Percentiles rank a stretch among this genome's conserved stretches.
Evolutionary conservation across 2,797 vertebrate species (phyloP).

Genomic region (Pseudochaenichthys georgianus): DNA sequence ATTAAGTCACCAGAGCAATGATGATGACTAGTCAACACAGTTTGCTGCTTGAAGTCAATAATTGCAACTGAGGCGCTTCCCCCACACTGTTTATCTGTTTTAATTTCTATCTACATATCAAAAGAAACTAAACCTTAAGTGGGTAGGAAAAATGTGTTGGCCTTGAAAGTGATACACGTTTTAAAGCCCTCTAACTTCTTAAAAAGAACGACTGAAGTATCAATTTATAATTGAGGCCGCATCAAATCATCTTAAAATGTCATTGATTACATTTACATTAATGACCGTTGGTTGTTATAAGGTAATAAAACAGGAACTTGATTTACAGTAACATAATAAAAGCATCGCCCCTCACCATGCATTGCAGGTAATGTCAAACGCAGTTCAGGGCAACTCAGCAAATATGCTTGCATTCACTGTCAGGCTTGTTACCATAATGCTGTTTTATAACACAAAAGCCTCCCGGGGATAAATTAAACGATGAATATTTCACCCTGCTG

Average conservation of each 20-base stretch:
- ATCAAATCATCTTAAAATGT: slow-evolving; percentile 11
- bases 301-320: not conserved
- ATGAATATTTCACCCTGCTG: slow-evolving; percentile 53
- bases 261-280: slow-evolving; percentile 2
- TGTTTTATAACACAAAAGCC: slow-evolving; percentile 45
- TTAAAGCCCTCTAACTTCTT: not conserved
- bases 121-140: slow-evolving; percentile 38
- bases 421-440: not conserved
- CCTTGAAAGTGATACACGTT: slow-evolving; percentile 38
- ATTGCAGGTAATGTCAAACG: slow-evolving; percentile 17
- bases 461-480: slow-evolving; percentile 61
- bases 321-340: not conserved
- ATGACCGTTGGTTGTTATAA: not conserved
- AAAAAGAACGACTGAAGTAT: not conserved
- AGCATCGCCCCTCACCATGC: not conserved
- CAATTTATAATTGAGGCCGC: slow-evolving; percentile 9
- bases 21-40: slow-evolving; percentile 61
- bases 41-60: slow-evolving; percentile 53
- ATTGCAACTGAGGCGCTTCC: slow-evolving; percentile 27
- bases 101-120: slow-evolving; percentile 53
- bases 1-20: slow-evolving; percentile 63
- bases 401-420: slow-evolving; percentile 28
- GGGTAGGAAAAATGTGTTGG: slow-evolving; percentile 4
- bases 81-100: slow-evolving; percentile 40
- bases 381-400: slow-evolving; percentile 28